phyloP scores from a whole-genome alignment of 2,888 invertebrate genomes.

The Microctonus aethiopoides region DNA sequence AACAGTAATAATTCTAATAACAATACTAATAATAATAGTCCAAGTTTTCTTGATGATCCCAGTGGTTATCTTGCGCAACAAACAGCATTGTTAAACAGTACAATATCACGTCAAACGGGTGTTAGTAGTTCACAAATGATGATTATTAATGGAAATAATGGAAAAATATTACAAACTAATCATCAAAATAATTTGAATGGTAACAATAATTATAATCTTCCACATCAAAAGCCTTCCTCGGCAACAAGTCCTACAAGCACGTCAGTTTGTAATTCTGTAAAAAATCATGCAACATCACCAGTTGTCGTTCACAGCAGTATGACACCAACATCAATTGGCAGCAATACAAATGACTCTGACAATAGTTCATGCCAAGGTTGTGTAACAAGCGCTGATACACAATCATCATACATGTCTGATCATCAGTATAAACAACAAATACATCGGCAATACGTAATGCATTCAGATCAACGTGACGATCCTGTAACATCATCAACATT shows the following conservation, averaged over 20 bases:
- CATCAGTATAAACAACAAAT: constrained; percentile 54
- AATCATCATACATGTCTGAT: constrained; percentile 55
- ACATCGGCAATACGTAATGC: constrained; percentile 56
- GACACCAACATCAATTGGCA: constrained; percentile 57
- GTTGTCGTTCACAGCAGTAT: constrained; percentile 64
- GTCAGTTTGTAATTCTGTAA: constrained; percentile 53
- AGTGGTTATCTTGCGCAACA: constrained; percentile 92
- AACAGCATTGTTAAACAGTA: constrained; percentile 86
- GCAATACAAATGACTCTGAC: constrained; percentile 56
- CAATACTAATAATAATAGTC: too few relatives aligned
- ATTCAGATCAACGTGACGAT: constrained; percentile 63
- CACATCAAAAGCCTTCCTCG: constrained; percentile 62
- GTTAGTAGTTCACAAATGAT: constrained; percentile 62
- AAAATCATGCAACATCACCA: constrained; percentile 62
- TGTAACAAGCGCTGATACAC: constrained; percentile 56
- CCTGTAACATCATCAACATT: constrained; percentile 79
- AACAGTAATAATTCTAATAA: too few relatives aligned
- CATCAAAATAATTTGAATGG: constrained; percentile 2
- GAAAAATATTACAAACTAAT: constrained; percentile 19
- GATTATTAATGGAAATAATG: constrained; percentile 17
- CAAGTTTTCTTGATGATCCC: constrained; percentile 92
- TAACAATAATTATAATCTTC: constrained; percentile 59
- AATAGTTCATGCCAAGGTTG: constrained; percentile 50
- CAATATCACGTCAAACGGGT: constrained; percentile 77
- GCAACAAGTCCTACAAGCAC: constrained; percentile 59